Evolutionary conservation across 64 coral and sea anemone species (phyloP).

Genomic region (Exaiptasia diaphana): DNA sequence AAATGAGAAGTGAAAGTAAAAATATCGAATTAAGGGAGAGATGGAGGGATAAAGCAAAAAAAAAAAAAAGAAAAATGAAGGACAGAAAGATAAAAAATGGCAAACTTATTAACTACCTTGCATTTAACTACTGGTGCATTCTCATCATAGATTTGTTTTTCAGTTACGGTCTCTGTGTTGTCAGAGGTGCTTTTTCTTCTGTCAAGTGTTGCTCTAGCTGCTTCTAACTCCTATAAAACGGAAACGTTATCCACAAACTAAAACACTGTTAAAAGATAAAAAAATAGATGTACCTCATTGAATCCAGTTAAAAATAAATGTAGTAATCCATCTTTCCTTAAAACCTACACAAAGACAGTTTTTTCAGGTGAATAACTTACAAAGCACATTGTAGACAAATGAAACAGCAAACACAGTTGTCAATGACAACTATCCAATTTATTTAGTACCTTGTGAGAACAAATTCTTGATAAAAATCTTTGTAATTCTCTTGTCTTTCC

Average conservation of each 20-base stretch:
- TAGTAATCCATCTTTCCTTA: slow-evolving; percentile 69
- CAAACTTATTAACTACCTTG: too few species aligned
- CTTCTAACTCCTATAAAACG: slow-evolving; percentile 34
- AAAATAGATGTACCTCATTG: slow-evolving; percentile 48
- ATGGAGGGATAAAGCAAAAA: too few species aligned
- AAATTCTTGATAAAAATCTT: slow-evolving; percentile 85
- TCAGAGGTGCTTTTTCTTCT: slow-evolving; percentile 26
- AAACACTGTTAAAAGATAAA: too few species aligned
- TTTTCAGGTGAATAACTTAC: too few species aligned
- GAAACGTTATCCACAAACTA: too few species aligned
- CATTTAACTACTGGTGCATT: slow-evolving; percentile 61
- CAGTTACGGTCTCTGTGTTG: background rate
- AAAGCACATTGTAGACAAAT: too few species aligned
- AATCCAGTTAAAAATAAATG: slow-evolving; percentile 88
- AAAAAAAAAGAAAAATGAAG: too few species aligned
- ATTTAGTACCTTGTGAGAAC: slow-evolving; percentile 72
- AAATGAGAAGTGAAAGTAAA: too few species aligned
- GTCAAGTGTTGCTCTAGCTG: slow-evolving; percentile 45
- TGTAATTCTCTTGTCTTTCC: slow-evolving; percentile 89
- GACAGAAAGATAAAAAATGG: too few species aligned
- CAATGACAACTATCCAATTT: too few species aligned
- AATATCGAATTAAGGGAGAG: too few species aligned
- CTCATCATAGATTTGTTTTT: slow-evolving; percentile 36
- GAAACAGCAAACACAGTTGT: background rate
- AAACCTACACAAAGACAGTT: slow-evolving; percentile 41